These are phyloP conservation scores for Frieseomelitta varia DNA, from an alignment of 1,140 invertebrate species.

Conservation along the genomic window DNA sequence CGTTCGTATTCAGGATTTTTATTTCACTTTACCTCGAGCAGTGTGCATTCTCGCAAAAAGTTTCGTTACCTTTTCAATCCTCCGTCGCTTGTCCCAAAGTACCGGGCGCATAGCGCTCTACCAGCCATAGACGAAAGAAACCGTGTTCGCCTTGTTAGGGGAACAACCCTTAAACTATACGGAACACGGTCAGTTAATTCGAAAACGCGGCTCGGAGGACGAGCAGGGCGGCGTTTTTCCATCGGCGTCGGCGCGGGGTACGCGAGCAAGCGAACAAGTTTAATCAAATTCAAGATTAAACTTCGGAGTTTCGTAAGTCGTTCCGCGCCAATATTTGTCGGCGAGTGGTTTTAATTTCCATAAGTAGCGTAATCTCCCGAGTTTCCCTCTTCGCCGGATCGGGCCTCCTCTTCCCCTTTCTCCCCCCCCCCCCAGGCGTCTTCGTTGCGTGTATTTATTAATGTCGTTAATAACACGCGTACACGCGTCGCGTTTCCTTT, in stretches of 20 bases:
- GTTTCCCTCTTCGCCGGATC: constrained; percentile 22
- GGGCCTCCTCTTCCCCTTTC: constrained; percentile 21
- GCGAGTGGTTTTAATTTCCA: constrained; percentile 78
- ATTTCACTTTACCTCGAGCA: no score
- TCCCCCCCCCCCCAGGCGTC: neutral
- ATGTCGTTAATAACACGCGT: constrained; percentile 35
- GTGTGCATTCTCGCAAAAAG: no score
- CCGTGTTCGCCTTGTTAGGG: constrained; percentile 47
- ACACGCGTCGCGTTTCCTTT: constrained; percentile 32
- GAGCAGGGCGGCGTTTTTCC: constrained; percentile 16
- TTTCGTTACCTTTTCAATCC: no score
- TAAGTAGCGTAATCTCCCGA: constrained; percentile 74
- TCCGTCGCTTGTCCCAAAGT: no score
- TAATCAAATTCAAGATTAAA: constrained; percentile 79
- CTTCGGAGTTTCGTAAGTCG: constrained; percentile 73
- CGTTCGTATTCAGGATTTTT: no score
- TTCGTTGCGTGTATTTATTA: constrained; percentile 3
- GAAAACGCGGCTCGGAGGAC: constrained; percentile 26
- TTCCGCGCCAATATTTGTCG: constrained; percentile 71
- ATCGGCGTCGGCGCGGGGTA: neutral
- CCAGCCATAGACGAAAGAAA: constrained; percentile 18
- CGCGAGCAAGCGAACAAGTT: constrained; percentile 58
- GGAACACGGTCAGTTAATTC: constrained; percentile 71
- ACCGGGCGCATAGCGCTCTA: neutral
- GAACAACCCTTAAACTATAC: constrained; percentile 40